Conservation (phyloP, 2,113 vertebrate species). For the Sylvia atricapilla region DNA sequence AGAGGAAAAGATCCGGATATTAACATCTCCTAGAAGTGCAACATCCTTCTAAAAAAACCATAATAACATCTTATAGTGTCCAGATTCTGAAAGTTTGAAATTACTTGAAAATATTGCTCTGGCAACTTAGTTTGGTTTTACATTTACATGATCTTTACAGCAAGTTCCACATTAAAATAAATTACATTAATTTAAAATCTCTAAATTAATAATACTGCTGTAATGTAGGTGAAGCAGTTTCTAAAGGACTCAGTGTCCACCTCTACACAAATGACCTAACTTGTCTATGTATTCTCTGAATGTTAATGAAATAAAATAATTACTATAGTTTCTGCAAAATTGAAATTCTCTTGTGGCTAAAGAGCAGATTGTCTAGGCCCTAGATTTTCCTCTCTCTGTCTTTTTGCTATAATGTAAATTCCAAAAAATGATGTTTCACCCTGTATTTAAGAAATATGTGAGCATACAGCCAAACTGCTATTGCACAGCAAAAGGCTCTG, state of each 20-base stretch:
- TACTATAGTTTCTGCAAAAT: not conserved
- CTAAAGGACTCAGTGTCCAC: not conserved
- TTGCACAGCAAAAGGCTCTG: not conserved
- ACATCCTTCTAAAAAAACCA: not conserved
- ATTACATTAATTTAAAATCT: not conserved
- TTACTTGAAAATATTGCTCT: not conserved
- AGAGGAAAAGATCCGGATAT: not conserved
- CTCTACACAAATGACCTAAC: not conserved
- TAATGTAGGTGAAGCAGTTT: not conserved
- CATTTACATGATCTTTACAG: not conserved
- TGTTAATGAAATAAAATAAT: not conserved
- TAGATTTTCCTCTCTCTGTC: not conserved
- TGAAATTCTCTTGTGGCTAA: fast-evolving
- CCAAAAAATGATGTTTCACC: not conserved
- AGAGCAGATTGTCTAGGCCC: not conserved
- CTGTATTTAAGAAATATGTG: not conserved
- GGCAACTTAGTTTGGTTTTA: not conserved
- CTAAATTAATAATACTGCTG: not conserved
- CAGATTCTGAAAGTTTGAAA: not conserved
- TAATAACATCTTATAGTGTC: not conserved
- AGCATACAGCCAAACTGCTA: not conserved
- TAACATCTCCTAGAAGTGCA: not conserved
- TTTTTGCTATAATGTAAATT: not conserved
- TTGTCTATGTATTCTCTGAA: not conserved
- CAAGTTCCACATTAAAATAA: not conserved